These are phyloP conservation scores for Lophius piscatorius DNA, from an alignment of 2,113 vertebrate species.

Conservation along the genomic window DNA sequence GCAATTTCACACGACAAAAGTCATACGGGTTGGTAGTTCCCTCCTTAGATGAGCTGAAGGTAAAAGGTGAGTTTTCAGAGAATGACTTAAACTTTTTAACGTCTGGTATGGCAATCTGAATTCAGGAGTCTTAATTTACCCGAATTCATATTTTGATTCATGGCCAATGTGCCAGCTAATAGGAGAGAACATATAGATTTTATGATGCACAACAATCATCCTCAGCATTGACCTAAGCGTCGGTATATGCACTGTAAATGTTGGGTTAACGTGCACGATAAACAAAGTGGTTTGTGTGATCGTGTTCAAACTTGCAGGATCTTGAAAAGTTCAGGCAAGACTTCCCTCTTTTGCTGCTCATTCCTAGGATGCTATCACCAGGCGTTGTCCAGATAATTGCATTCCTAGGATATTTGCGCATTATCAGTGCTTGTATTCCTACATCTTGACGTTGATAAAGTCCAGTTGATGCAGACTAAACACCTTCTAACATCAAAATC, in stretches of 20 bases:
- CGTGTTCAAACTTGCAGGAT: slow-evolving; percentile 62
- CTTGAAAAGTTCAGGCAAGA: slow-evolving; percentile 13
- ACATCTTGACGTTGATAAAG: too few species aligned
- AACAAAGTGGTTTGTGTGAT: not conserved
- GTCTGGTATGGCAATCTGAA: too few species aligned
- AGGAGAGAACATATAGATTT: too few species aligned
- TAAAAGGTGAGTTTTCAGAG: slow-evolving; percentile 67
- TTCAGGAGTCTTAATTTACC: too few species aligned
- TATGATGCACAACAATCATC: too few species aligned
- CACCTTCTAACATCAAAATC: too few species aligned
- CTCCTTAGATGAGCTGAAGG: slow-evolving; percentile 73
- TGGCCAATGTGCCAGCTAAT: too few species aligned
- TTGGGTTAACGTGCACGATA: not conserved
- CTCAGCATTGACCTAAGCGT: too few species aligned
- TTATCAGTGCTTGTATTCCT: not conserved
- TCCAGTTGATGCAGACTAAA: too few species aligned
- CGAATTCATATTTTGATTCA: too few species aligned
- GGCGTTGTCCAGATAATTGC: slow-evolving; percentile 40
- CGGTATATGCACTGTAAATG: too few species aligned
- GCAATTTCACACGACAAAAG: slow-evolving; percentile 70
- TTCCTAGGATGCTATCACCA: slow-evolving; percentile 57
- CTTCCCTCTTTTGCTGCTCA: slow-evolving; percentile 29
- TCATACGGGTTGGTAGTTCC: slow-evolving; percentile 69
- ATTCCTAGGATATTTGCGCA: not conserved
- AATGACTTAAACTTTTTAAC: too few species aligned